phyloP scores from a whole-genome alignment of 2,797 vertebrate genomes.

The Microhierax caerulescens region DNA sequence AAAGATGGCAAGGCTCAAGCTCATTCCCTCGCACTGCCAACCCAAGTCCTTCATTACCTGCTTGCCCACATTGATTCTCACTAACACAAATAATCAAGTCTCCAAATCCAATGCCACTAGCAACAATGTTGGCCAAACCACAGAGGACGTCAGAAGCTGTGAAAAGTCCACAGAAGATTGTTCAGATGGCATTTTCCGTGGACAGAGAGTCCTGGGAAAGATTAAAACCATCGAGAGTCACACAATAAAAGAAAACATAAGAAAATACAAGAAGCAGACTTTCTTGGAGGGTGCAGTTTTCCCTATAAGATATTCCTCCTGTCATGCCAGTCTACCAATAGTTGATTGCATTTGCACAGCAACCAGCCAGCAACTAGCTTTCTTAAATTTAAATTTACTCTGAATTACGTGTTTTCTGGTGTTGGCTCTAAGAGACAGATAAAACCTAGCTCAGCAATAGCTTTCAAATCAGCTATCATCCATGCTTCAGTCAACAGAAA shows the following conservation, averaged over 20 bases:
- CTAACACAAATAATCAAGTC: not conserved
- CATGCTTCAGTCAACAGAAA: conserved; percentile 49
- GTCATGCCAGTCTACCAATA: not conserved
- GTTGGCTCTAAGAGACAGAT: not conserved
- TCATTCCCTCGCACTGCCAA: not conserved
- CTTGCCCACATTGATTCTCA: not conserved
- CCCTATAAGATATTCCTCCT: not conserved
- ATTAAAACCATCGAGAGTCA: not conserved
- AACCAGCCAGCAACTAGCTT: not conserved
- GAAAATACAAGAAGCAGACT: not conserved
- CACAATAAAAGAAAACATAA: not conserved
- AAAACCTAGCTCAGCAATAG: not conserved
- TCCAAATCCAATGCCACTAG: not conserved
- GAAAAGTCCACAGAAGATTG: not conserved
- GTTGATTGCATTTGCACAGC: not conserved
- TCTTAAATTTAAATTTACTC: not conserved
- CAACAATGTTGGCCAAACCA: not conserved
- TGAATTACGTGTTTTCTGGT: not conserved
- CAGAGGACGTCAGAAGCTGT: not conserved
- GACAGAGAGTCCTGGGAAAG: not conserved
- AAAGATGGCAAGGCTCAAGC: not conserved
- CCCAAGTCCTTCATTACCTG: not conserved
- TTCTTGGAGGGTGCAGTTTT: not conserved
- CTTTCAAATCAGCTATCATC: not conserved
- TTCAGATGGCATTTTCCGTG: not conserved